A percentile compares a stretch with the other conserved stretches of the same genome.
phyloP scores from a whole-genome alignment of 2,888 invertebrate species.

The Ormyrus thymus region DNA sequence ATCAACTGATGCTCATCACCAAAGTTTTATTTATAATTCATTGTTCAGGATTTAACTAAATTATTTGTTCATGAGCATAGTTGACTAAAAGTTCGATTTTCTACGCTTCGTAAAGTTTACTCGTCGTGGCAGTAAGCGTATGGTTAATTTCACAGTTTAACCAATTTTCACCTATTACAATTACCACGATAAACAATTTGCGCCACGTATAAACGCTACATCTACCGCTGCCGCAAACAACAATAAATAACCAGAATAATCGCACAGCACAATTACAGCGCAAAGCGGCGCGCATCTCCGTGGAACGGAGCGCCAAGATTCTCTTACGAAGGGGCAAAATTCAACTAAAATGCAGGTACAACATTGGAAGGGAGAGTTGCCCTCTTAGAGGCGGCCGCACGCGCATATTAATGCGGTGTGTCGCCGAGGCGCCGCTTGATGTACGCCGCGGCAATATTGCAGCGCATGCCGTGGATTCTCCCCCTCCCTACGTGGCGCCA shows the following conservation, averaged over 20 bases:
- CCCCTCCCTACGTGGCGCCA: slow-evolving; percentile 39
- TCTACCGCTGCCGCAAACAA: slow-evolving; percentile 17
- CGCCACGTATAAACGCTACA: no score
- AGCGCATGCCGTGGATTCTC: slow-evolving; percentile 63
- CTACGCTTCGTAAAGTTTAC: no score
- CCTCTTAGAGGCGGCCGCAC: slow-evolving; percentile 21
- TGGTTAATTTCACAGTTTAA: no score
- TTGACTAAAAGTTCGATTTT: no score
- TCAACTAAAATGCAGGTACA: background rate
- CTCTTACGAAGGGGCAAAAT: slow-evolving; percentile 10
- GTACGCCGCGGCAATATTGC: slow-evolving; percentile 62
- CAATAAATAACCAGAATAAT: slow-evolving; percentile 41
- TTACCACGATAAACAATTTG: no score
- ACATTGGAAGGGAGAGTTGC: background rate
- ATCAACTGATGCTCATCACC: no score
- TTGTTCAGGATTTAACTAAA: no score
- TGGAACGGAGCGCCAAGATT: background rate
- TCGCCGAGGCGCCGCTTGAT: slow-evolving; percentile 34
- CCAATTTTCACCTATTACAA: no score
- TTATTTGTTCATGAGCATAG: no score
- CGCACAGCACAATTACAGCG: background rate
- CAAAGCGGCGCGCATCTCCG: no score
- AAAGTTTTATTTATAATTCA: no score
- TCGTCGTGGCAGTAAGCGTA: no score
- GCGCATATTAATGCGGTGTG: slow-evolving; percentile 44